These are phyloP conservation scores for Apodemia hepburni DNA, from an alignment of 2,888 invertebrate genomes.

Conservation along the genomic window DNA sequence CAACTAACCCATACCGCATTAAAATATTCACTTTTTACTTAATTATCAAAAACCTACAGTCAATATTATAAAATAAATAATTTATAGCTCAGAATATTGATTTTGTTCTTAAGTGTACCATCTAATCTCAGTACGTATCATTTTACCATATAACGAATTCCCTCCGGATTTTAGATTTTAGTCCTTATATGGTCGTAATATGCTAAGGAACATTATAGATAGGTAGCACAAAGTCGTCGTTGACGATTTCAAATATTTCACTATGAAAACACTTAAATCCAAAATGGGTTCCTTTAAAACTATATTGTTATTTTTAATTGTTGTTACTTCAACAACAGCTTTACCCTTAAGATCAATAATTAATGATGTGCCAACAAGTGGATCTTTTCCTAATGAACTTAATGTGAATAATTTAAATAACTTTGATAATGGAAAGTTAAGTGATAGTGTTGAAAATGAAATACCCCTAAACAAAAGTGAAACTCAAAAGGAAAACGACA, in stretches of 20 bases:
- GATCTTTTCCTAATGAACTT: neutral
- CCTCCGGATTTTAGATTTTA: slow-evolving; percentile 9
- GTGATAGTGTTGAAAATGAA: neutral
- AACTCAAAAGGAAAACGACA: slow-evolving; percentile 13
- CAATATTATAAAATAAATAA: neutral
- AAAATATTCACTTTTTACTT: too few species aligned
- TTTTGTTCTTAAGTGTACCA: slow-evolving; percentile 9
- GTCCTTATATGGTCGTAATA: slow-evolving; percentile 17
- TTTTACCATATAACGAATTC: slow-evolving; percentile 4
- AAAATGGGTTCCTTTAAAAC: slow-evolving; percentile 37
- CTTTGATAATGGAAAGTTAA: neutral
- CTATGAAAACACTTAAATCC: slow-evolving; percentile 12
- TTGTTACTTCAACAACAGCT: slow-evolving; percentile 29
- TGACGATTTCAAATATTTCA: neutral
- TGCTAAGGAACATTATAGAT: slow-evolving; percentile 4
- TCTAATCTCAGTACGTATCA: slow-evolving; percentile 10
- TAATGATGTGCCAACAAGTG: neutral
- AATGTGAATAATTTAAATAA: neutral
- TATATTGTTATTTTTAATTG: slow-evolving; percentile 33
- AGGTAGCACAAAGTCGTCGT: neutral
- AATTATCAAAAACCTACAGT: too few species aligned
- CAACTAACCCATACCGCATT: too few species aligned
- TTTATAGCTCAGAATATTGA: neutral
- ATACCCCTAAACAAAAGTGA: neutral
- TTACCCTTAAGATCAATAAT: slow-evolving; percentile 36